Evolutionary conservation across 1,140 invertebrate species (phyloP).

Genomic region (Mycetomoellerius zeteki): DNA sequence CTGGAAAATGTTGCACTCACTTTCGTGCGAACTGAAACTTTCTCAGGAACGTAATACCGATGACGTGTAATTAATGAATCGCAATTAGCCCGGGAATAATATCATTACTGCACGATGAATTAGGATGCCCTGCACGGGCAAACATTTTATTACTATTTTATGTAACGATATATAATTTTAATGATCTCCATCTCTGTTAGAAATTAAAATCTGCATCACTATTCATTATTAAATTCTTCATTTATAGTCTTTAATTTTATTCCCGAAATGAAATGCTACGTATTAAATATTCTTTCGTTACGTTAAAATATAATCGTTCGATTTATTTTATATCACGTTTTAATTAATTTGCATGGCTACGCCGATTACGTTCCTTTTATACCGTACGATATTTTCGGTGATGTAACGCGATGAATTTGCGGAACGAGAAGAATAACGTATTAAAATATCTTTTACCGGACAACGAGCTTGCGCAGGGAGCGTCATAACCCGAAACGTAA

Average conservation of each 20-base stretch:
- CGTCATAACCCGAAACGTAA: constrained; percentile 44
- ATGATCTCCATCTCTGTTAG: background rate
- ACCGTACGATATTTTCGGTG: background rate
- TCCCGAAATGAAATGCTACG: constrained; percentile 4
- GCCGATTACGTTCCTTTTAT: background rate
- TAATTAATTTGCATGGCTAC: constrained; percentile 32
- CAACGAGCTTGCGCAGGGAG: background rate
- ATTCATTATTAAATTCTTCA: constrained; percentile 47
- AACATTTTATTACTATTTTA: constrained; percentile 1
- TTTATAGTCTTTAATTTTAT: constrained; percentile 44
- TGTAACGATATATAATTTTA: constrained; percentile 26
- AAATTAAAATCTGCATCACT: constrained; percentile 48
- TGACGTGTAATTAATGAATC: constrained; percentile 43
- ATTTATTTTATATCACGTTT: constrained; percentile 18
- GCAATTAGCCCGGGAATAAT: constrained; percentile 63
- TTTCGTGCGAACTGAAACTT: constrained; percentile 71
- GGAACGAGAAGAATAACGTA: background rate
- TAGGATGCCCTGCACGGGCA: background rate
- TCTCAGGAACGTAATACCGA: constrained; percentile 69
- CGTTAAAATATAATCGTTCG: constrained; percentile 29
- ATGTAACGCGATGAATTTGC: constrained; percentile 18
- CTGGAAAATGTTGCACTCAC: constrained; percentile 63
- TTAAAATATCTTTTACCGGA: constrained; percentile 43
- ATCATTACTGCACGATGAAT: constrained; percentile 40
- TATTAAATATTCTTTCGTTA: constrained; percentile 23